A percentile compares a stretch with the other conserved stretches of the same genome.
Evolutionary conservation across 2,113 vertebrate species (phyloP).

Genomic region (Phasianus colchicus): DNA sequence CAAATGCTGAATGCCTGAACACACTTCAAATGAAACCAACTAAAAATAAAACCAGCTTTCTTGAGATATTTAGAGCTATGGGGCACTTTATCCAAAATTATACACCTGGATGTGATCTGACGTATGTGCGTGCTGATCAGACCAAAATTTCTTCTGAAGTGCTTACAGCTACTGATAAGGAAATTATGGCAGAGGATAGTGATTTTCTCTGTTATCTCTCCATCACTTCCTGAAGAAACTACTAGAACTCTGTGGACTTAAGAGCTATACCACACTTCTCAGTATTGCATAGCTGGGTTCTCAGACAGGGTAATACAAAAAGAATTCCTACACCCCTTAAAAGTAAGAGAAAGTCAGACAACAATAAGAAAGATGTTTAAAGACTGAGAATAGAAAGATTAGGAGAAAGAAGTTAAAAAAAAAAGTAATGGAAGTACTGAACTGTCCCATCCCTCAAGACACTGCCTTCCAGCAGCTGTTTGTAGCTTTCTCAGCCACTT

Average conservation of each 20-base stretch:
- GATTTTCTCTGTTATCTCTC: background rate
- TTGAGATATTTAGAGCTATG: background rate
- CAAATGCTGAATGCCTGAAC: background rate
- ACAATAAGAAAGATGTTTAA: background rate
- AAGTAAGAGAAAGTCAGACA: background rate
- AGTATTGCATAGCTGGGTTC: background rate
- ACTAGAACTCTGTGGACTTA: rapidly evolving
- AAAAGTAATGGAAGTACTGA: background rate
- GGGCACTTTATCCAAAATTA: background rate
- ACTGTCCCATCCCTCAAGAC: background rate
- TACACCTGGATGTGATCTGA: background rate
- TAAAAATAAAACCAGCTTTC: background rate
- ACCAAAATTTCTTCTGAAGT: background rate
- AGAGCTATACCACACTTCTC: background rate
- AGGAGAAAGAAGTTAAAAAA: background rate
- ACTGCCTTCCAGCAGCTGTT: background rate
- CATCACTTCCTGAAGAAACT: background rate
- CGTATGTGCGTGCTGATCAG: background rate
- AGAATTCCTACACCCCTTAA: background rate
- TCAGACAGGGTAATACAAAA: background rate
- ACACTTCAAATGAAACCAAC: background rate
- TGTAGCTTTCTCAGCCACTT: background rate
- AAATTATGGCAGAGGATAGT: background rate
- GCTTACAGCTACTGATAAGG: background rate
- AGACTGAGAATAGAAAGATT: background rate